Evolutionary conservation across 2,888 invertebrate genomes (phyloP).

Genomic region (Leucophora obtusa): DNA sequence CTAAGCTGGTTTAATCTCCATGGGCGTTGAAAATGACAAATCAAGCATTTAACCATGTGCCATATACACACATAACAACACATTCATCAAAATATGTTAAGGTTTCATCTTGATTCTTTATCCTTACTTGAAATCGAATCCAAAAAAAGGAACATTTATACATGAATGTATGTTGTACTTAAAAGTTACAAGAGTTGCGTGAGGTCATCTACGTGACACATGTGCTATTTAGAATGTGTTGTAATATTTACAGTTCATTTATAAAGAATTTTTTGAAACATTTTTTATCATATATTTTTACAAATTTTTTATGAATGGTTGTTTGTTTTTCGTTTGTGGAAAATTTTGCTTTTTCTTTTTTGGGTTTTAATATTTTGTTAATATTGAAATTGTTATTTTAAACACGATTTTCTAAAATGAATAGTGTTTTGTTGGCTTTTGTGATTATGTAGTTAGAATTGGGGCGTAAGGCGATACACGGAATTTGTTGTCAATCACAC

Average conservation of each 20-base stretch:
- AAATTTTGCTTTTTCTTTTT: not conserved
- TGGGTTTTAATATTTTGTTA: conserved; percentile 28
- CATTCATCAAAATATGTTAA: conserved; percentile 24
- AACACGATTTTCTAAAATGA: conserved; percentile 29
- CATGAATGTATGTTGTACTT: not conserved
- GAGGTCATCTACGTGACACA: conserved; percentile 48
- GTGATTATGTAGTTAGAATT: too few relatives aligned
- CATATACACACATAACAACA: not conserved
- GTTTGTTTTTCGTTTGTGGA: not conserved
- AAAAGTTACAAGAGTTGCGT: conserved; percentile 21
- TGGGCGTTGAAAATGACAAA: conserved; percentile 34
- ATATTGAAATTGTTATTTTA: conserved; percentile 52
- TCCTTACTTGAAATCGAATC: not conserved
- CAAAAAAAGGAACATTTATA: too few relatives aligned
- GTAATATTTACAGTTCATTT: conserved; percentile 22
- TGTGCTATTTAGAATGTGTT: conserved; percentile 5
- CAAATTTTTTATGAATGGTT: conserved; percentile 1
- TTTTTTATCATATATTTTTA: not conserved
- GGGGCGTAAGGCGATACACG: not conserved
- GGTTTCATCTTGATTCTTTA: not conserved
- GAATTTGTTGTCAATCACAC: too few relatives aligned
- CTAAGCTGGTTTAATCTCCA: conserved; percentile 26
- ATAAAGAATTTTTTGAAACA: not conserved
- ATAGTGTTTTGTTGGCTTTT: not conserved
- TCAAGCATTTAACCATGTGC: conserved; percentile 21